Evolutionary conservation across 2,888 invertebrate genomes (phyloP), one percentile per base, ranked within the genome.

Genomic region (Zaprionus obscuricornis): DNA sequence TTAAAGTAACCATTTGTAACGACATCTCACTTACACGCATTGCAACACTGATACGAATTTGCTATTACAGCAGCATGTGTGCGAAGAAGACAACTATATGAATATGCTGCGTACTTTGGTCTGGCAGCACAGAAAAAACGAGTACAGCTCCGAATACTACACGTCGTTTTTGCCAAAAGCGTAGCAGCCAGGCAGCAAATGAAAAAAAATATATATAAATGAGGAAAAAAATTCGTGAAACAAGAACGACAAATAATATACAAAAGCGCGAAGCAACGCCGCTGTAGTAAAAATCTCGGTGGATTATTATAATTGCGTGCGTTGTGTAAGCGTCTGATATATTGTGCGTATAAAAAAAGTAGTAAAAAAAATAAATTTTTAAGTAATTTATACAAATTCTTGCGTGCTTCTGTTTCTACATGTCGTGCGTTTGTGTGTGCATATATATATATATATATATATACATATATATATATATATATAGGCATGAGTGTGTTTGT

Each of bases 61-160:
- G 47, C 66, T 51, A 27, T 65, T 72, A 51, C n/a, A 17, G 6
- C 6, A 3, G 24, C 51, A 46, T 40, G 13, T 14, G 84, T 31
- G 26, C 3, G 42, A 81, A 49, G 24, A 68, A 49, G 84, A 74
- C 51, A 31, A 62, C 13, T 8, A n/a, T 51, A 59, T 55, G 3
- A 3, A 0, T 31, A 46, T 10, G 58, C 51, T 70, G 72, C 81
- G 84, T 60, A 83, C 81, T 81, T 81, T 81, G 81, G 62, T 81
- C 83, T 68, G 67, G 64, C 74, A 76, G 74, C 67, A 66, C 75
- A 78, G 65, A 83, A n/a, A n/a, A n/a, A 81, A 76, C 83, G 77
- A 79, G 81, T 81, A 81, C 81, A 81, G 81, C 81, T 78, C 70
- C 82, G 79, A 74, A 84, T 84, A 85, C n/a, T n/a, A n/a, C 86